A percentile compares a stretch with the other conserved stretches of the same genome.
Conservation (phyloP, 2,888 invertebrate species). For the Conchocele bisecta region DNA sequence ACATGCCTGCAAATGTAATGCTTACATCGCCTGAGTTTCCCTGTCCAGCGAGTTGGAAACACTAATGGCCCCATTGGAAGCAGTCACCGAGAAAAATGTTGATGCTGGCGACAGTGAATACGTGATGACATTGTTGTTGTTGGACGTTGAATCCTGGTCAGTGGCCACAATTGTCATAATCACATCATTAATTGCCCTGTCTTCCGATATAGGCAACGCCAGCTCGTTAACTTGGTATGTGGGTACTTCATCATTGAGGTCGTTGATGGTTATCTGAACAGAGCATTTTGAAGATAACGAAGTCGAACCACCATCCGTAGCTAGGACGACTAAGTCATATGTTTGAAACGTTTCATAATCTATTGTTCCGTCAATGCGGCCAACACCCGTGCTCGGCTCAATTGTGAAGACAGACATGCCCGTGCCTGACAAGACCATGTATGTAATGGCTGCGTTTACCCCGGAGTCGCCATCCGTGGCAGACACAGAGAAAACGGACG, state of each 20-base stretch:
- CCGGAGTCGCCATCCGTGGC: conserved; percentile 62
- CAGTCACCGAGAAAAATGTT: conserved; percentile 59
- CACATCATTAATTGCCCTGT: conserved; percentile 57
- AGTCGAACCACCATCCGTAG: conserved; percentile 66
- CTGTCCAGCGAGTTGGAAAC: conserved; percentile 66
- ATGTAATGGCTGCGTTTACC: conserved; percentile 64
- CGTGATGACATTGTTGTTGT: conserved; percentile 70
- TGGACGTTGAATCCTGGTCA: conserved; percentile 68
- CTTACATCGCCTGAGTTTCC: conserved; percentile 64
- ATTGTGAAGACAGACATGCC: conserved; percentile 65
- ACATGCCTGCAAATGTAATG: too few relatives aligned
- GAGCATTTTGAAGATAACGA: conserved; percentile 58
- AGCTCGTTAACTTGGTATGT: conserved; percentile 55
- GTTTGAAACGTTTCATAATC: conserved; percentile 69
- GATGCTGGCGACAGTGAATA: conserved; percentile 49
- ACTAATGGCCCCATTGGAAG: conserved; percentile 64
- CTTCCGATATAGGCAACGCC: conserved; percentile 60
- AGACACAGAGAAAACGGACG: conserved; percentile 43
- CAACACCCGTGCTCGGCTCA: conserved; percentile 60
- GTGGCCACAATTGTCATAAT: conserved; percentile 62
- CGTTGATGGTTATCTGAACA: conserved; percentile 61
- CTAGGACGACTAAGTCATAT: conserved; percentile 66
- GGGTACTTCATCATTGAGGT: conserved; percentile 73
- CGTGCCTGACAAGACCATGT: conserved; percentile 62
- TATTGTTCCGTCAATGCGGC: conserved; percentile 38